Conservation (phyloP, 2,113 vertebrate genomes). For the Gobio gobio region DNA sequence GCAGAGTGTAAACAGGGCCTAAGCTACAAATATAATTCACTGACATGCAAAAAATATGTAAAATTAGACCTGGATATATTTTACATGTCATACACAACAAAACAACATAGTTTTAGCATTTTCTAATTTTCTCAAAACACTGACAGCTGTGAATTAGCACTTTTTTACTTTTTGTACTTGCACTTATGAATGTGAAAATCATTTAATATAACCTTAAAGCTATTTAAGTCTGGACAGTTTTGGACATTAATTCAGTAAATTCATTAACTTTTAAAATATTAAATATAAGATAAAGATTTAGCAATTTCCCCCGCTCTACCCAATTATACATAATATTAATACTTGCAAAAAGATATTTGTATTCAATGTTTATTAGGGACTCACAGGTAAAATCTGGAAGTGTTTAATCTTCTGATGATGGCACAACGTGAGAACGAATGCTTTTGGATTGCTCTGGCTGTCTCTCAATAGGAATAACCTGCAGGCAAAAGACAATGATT, state of each 20-base stretch:
- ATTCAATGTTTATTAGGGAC: slow-evolving; percentile 51
- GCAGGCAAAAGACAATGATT: background rate
- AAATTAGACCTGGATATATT: background rate
- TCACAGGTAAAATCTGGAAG: slow-evolving; percentile 98
- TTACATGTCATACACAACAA: too few relatives aligned
- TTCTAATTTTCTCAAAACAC: background rate
- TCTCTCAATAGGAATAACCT: slow-evolving; percentile 96
- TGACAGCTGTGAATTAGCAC: background rate
- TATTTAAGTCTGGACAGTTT: too few relatives aligned
- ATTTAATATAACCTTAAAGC: too few relatives aligned
- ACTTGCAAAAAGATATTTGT: background rate
- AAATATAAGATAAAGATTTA: background rate
- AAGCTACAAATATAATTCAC: background rate
- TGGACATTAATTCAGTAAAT: too few relatives aligned
- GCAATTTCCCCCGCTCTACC: background rate
- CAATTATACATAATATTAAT: background rate
- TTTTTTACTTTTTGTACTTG: background rate
- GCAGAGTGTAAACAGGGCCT: too few relatives aligned
- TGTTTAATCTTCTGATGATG: slow-evolving; percentile 99
- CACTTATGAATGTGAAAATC: too few relatives aligned
- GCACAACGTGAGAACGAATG: slow-evolving; percentile 97
- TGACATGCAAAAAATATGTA: background rate
- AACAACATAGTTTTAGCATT: background rate
- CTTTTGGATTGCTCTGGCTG: slow-evolving; percentile 99
- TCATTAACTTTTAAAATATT: too few relatives aligned